Evolutionary conservation across 23 tunicate genomes (phyloP).

Genomic region (Diplosoma virens): DNA sequence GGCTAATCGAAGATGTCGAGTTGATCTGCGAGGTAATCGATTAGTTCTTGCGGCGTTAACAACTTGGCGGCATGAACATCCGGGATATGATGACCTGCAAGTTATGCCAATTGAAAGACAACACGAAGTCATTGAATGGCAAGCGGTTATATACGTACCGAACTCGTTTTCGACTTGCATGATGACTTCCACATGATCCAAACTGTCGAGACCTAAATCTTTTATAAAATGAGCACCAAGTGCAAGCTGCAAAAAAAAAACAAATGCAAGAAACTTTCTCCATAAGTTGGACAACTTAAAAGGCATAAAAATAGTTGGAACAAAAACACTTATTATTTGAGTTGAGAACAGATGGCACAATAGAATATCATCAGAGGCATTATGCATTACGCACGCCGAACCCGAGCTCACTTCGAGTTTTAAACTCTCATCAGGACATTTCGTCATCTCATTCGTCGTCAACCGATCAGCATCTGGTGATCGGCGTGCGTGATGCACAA

Average conservation of each 20-base stretch:
- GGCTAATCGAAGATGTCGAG: constrained; percentile 43
- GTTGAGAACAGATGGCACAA: too few relatives aligned
- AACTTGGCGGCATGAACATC: constrained; percentile 69
- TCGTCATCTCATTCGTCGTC: too few relatives aligned
- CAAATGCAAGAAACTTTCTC: too few relatives aligned
- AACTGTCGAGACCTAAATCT: constrained; percentile 87
- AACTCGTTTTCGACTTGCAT: constrained; percentile 89
- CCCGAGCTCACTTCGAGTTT: too few relatives aligned
- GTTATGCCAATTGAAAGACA: not conserved
- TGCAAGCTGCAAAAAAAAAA: constrained; percentile 28
- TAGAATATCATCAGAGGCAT: too few relatives aligned
- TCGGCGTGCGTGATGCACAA: too few relatives aligned
- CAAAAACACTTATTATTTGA: too few relatives aligned
- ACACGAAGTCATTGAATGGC: not conserved
- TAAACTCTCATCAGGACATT: too few relatives aligned
- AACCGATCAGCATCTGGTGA: too few relatives aligned
- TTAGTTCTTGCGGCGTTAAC: constrained; percentile 84
- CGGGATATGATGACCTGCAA: constrained; percentile 51
- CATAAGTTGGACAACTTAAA: too few relatives aligned
- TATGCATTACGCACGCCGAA: too few relatives aligned
- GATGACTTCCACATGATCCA: constrained; percentile 92
- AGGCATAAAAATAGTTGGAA: too few relatives aligned
- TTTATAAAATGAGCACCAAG: constrained; percentile 71
- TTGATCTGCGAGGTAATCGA: constrained; percentile 73
- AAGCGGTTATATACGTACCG: constrained; percentile 11